Evolutionary conservation across 2,888 invertebrate species (phyloP), one percentile per base, ranked within the genome.

Genomic region (Pyrrhopygopsis socrates): DNA sequence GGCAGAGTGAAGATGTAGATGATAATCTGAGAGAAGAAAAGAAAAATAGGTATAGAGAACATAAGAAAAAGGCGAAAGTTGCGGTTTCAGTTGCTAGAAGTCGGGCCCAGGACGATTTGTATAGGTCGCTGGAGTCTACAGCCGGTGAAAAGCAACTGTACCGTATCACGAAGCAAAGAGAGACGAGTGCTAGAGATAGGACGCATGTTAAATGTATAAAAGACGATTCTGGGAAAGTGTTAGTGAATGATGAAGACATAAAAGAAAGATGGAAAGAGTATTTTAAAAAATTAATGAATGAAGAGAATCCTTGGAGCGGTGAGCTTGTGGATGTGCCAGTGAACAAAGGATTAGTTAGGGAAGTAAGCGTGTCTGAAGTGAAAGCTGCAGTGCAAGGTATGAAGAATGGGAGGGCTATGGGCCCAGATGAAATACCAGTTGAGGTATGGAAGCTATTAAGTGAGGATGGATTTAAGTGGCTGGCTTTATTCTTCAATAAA

Each of bases 381-480:
- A n/a, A 54, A 54, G n/a, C n/a, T n/a, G 54, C n/a, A n/a, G 20
- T 79, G 67, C 65, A 74, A 65, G 65, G 67, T 74, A 81, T 81
- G 81, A 81, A 74, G 34, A 81, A 81, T 63, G 71, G 80, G 9
- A 80, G 29, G 22, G 80, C 80, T 18, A 29, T 63, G 20, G 80
- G 80, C 27, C 65, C 74, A 54, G 81, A 67, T n/a, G 54, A n/a
- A n/a, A 54, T 81, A 74, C 67, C 74, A 67, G 81, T 50, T 9
- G 83, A 77, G 30, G 67, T 65, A 22, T 67, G 73, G 83, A 78
- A 83, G 75, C 6, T 63, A 54, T 78, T 83, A 45, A 60, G 68
- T 45, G 78, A 30, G 38, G 78, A 83, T 83, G 83, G 78, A 74
- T 78, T 11, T 50, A 81, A 65, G 74, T 81, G 81, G 54, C 34